Percentiles rank a stretch among this genome's conserved stretches.
Evolutionary conservation across 2,797 vertebrate species (phyloP).

Genomic region (Euphonia xanthogaster): DNA sequence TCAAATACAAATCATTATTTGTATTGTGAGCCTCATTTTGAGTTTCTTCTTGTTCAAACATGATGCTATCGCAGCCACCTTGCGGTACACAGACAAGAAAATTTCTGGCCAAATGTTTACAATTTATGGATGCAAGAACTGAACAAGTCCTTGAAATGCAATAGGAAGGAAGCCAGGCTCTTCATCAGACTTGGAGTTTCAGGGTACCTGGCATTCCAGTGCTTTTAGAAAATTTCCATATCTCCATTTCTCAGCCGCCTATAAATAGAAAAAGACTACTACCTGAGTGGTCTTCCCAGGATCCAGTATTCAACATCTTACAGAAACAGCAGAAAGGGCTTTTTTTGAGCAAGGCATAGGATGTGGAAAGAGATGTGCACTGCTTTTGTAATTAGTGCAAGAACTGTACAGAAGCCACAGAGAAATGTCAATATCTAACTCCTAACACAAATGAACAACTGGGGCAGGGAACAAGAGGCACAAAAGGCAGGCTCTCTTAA

Average conservation of each 20-base stretch:
- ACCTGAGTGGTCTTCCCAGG: neutral
- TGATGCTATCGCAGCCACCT: neutral
- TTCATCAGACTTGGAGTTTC: neutral
- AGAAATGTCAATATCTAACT: neutral
- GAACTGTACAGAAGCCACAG: neutral
- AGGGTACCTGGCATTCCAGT: neutral
- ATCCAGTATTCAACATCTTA: neutral
- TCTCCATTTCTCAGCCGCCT: neutral
- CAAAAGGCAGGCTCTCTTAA: neutral
- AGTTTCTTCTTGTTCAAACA: neutral
- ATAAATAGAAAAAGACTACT: neutral
- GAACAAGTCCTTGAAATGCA: neutral
- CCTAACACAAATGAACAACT: neutral
- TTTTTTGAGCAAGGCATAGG: neutral
- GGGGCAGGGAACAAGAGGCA: neutral
- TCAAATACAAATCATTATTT: neutral
- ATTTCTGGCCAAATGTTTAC: neutral
- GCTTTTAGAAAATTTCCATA: neutral
- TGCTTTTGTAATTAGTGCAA: neutral
- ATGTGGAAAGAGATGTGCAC: neutral
- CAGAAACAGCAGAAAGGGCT: neutral
- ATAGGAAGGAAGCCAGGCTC: neutral
- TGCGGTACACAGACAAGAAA: neutral
- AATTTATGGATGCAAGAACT: neutral
- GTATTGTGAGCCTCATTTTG: neutral